A percentile compares a stretch with the other conserved stretches of the same genome.
Conservation (phyloP, 2,888 invertebrate species). For the Endotricha flammealis region DNA sequence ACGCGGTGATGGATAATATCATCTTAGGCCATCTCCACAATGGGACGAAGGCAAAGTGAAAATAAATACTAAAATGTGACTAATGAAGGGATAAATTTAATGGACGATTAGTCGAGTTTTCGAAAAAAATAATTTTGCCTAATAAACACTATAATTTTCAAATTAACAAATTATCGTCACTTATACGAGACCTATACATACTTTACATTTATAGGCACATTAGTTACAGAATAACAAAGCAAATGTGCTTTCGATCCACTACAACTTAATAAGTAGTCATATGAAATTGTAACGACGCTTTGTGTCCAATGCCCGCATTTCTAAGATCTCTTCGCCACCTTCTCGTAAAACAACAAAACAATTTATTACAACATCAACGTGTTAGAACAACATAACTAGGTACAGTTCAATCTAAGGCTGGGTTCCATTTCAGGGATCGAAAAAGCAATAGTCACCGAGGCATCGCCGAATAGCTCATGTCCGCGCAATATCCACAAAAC, state of each 20-base stretch:
- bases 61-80: constrained; percentile 38
- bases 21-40: constrained; percentile 61
- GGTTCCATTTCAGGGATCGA: constrained; percentile 56
- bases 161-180: constrained; percentile 63
- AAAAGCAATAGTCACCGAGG: constrained; percentile 59
- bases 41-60: constrained; percentile 31
- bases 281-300: constrained; percentile 53
- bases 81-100: constrained; percentile 31
- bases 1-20: constrained; percentile 41
- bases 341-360: constrained; percentile 53
- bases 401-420: constrained; percentile 46
- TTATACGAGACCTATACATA: constrained; percentile 71
- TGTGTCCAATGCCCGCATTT: constrained; percentile 69
- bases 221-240: constrained; percentile 73
- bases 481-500: constrained; percentile 40
- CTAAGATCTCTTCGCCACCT: constrained; percentile 56
- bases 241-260: constrained; percentile 71
- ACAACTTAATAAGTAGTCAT: constrained; percentile 63
- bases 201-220: constrained; percentile 77
- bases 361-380: constrained; percentile 60
- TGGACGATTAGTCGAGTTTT: constrained; percentile 38
- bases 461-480: constrained; percentile 62
- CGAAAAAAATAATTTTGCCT: constrained; percentile 39
- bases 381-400: constrained; percentile 52
- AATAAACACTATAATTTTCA: constrained; percentile 55